Percentiles rank a stretch among this genome's conserved stretches.
Conservation (phyloP, 2,888 invertebrate genomes). For the Invenusta paracnida region DNA sequence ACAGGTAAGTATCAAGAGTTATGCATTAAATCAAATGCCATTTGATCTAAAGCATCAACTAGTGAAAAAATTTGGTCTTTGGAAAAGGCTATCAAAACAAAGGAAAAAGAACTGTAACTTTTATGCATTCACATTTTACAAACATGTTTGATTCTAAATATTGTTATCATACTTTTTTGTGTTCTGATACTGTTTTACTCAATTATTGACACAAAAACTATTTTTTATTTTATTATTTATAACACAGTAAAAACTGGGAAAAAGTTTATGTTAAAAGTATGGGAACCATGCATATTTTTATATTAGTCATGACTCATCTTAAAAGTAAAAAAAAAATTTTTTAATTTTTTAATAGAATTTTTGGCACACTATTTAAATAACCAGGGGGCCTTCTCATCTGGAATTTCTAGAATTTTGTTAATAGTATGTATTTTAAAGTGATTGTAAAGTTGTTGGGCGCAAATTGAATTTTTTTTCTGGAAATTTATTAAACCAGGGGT, state of each 20-base stretch:
- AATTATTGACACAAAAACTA: neutral
- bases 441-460: too few species aligned
- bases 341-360: too few species aligned
- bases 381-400: too few species aligned
- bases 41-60: constrained; percentile 19
- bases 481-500: too few species aligned
- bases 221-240: constrained; percentile 1
- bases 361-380: too few species aligned
- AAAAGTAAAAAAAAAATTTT: too few species aligned
- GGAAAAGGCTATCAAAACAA: neutral
- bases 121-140: neutral
- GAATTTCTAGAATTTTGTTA: too few species aligned
- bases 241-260: neutral
- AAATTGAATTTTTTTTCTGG: too few species aligned
- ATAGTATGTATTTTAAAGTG: too few species aligned
- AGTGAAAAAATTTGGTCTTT: neutral
- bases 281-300: neutral
- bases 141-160: constrained; percentile 2
- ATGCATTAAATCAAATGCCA: constrained; percentile 16
- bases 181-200: constrained; percentile 16
- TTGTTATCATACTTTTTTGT: neutral
- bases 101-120: neutral
- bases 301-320: too few species aligned
- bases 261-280: constrained; percentile 9
- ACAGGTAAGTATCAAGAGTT: neutral